Evolutionary conservation across 2,888 invertebrate genomes (phyloP).

Genomic region (Hipparchia semele): DNA sequence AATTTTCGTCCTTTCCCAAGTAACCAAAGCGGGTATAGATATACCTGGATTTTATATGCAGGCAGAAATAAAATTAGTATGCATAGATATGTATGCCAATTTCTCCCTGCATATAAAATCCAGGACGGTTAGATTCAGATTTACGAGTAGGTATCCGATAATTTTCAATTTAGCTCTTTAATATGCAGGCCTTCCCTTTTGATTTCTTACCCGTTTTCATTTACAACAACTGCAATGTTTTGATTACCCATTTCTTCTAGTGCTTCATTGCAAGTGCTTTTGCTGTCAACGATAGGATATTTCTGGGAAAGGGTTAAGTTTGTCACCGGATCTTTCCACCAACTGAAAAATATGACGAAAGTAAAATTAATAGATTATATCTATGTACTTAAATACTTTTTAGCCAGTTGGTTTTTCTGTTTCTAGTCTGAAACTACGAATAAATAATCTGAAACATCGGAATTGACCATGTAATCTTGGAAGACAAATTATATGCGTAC

Average conservation of each 20-base stretch:
- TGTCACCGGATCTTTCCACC: conserved; percentile 87
- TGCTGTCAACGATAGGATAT: conserved; percentile 72
- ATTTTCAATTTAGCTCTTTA: no score
- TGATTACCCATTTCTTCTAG: conserved; percentile 81
- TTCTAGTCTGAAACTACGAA: not conserved
- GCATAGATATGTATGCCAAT: no score
- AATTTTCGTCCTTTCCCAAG: no score
- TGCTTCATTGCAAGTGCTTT: conserved; percentile 83
- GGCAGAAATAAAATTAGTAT: no score
- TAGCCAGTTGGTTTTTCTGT: not conserved
- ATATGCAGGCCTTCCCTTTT: not conserved
- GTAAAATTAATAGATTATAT: not conserved
- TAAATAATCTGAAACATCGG: not conserved
- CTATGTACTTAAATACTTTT: not conserved
- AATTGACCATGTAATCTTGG: no score
- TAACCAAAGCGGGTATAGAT: no score
- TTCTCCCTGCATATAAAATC: no score
- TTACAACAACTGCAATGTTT: conserved; percentile 49
- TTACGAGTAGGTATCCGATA: no score
- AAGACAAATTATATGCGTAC: no score
- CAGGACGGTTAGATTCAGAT: no score
- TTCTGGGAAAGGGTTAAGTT: conserved; percentile 48
- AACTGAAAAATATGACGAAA: conserved; percentile 67
- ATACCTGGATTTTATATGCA: no score
- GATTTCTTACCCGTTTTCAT: conserved; percentile 61